Conservation (phyloP, 2,113 vertebrate genomes). For the Sphaerodactylus townsendi region DNA sequence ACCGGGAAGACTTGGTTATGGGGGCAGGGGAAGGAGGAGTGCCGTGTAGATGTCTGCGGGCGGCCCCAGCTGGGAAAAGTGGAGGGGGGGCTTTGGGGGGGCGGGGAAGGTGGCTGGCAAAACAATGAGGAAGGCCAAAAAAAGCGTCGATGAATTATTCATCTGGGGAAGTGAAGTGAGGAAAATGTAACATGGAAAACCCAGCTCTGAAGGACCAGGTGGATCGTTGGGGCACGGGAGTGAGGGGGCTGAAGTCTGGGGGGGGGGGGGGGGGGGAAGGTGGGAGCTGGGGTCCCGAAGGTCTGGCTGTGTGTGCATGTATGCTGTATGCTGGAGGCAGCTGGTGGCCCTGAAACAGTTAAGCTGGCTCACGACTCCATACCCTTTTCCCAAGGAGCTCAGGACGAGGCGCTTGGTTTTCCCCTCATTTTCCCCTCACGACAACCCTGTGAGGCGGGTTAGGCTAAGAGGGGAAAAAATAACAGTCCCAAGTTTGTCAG, state of each 20-base stretch:
- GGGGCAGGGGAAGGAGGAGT: fast-evolving
- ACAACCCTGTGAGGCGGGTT: no score
- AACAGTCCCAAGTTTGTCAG: no score
- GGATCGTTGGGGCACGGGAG: background rate
- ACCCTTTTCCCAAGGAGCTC: no score
- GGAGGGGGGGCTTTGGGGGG: background rate
- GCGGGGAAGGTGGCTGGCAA: background rate
- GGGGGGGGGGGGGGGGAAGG: background rate
- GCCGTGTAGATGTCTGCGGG: background rate
- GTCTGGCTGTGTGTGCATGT: no score
- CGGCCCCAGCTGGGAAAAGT: fast-evolving
- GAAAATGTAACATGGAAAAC: conserved; percentile 56
- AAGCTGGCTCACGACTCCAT: background rate
- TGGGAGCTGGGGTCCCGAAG: background rate
- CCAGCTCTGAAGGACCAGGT: conserved; percentile 16
- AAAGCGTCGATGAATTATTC: conserved; percentile 66
- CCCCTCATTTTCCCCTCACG: no score
- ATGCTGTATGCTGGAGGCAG: background rate
- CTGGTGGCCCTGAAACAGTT: background rate
- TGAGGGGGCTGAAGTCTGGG: background rate
- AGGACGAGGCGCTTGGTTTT: no score
- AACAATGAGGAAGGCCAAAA: conserved; percentile 56
- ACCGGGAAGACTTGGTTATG: no score
- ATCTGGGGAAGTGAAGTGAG: conserved; percentile 60
- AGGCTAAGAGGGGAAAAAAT: no score